Conservation (phyloP, 2,113 vertebrate species). For the Pongo pygmaeus region DNA sequence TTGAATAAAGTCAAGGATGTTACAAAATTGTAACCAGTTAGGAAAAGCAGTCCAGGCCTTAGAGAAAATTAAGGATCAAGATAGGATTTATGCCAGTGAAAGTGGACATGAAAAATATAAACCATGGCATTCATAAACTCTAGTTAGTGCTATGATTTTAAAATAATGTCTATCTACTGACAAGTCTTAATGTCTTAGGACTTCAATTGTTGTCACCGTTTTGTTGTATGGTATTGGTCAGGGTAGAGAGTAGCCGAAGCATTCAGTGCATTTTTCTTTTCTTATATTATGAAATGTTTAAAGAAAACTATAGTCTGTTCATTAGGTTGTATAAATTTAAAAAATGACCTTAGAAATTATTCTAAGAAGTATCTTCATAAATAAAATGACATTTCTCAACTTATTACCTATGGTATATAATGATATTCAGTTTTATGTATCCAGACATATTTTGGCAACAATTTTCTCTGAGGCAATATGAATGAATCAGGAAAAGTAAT, state of each 20-base stretch:
- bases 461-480: background rate
- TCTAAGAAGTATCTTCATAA: background rate
- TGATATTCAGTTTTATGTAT: background rate
- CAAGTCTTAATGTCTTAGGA: background rate
- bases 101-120: background rate
- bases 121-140: background rate
- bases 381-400: background rate
- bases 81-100: background rate
- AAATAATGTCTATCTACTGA: background rate
- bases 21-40: background rate
- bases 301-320: background rate
- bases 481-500: background rate
- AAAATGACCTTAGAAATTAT: background rate
- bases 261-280: background rate
- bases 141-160: background rate
- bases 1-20: background rate
- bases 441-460: background rate
- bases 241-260: background rate
- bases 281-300: background rate
- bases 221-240: background rate
- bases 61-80: background rate
- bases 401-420: background rate
- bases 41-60: background rate
- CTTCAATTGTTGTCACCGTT: background rate
- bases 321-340: background rate